These are phyloP conservation scores for Caenorhabditis briggsae DNA, from an alignment of 1,140 invertebrate species.

Conservation along the genomic window DNA sequence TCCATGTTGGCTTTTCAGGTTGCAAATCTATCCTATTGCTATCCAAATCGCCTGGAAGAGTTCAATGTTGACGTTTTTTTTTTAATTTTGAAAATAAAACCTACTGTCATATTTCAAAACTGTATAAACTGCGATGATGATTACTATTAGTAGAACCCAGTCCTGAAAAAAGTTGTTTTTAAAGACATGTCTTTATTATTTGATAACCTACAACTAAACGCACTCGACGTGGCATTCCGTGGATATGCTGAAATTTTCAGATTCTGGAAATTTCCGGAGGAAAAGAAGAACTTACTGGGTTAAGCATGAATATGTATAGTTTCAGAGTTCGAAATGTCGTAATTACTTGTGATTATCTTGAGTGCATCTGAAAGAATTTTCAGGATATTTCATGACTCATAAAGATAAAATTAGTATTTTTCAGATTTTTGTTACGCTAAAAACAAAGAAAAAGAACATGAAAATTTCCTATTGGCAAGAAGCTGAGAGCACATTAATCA, in stretches of 20 bases:
- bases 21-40: background rate
- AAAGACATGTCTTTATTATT: background rate
- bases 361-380: slow-evolving; percentile 10
- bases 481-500: background rate
- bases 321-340: background rate
- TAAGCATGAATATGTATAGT: background rate
- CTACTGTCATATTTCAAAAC: slow-evolving; percentile 24
- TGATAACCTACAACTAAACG: slow-evolving; percentile 8
- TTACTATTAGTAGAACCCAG: slow-evolving; percentile 13
- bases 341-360: background rate
- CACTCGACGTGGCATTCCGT: slow-evolving; percentile 18
- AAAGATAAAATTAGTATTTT: no score
- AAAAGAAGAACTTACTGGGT: background rate
- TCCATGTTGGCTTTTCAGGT: background rate
- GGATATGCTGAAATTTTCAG: slow-evolving; percentile 30
- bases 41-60: slow-evolving; percentile 6
- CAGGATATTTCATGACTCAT: no score
- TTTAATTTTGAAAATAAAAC: background rate
- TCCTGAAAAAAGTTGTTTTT: slow-evolving; percentile 19
- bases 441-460: background rate
- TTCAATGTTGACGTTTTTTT: background rate
- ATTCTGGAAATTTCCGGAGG: background rate
- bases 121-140: background rate
- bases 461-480: background rate
- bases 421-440: no score